Percentiles rank a stretch among this genome's conserved stretches.
phyloP scores from a whole-genome alignment of 2,113 vertebrate genomes.

The Sapayoa aenigma region DNA sequence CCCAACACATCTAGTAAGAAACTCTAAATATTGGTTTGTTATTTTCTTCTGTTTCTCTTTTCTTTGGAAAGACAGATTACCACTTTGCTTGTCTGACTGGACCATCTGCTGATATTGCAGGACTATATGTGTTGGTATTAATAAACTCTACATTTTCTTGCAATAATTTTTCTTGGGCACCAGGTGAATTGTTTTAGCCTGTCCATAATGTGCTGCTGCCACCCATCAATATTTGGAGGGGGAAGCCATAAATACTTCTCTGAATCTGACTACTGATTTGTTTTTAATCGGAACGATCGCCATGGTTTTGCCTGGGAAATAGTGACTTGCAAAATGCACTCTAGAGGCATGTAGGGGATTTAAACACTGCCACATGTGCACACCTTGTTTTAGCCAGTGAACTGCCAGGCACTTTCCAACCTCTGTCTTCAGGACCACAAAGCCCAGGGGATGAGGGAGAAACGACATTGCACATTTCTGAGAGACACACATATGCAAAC shows the following conservation, averaged over 20 bases:
- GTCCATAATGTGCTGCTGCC: neutral
- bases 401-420: conserved; percentile 5
- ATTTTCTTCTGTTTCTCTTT: neutral
- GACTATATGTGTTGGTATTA: neutral
- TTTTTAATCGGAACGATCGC: neutral
- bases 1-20: neutral
- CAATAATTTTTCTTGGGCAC: neutral
- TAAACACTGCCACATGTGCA: conserved; percentile 20
- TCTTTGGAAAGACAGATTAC: neutral
- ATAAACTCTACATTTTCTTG: neutral
- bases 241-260: neutral
- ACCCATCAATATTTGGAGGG: neutral
- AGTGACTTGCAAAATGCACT: neutral
- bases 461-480: neutral
- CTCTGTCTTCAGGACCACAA: neutral
- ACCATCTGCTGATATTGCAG: neutral
- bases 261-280: neutral
- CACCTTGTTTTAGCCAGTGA: neutral
- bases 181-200: neutral
- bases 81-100: neutral
- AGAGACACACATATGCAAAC: neutral
- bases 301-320: neutral
- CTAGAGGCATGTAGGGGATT: neutral
- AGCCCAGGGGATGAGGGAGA: conserved; percentile 5
- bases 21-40: neutral